These are phyloP conservation scores for Petrolisthes manimaculis DNA, from an alignment of 2,888 invertebrate genomes.

Conservation along the genomic window DNA sequence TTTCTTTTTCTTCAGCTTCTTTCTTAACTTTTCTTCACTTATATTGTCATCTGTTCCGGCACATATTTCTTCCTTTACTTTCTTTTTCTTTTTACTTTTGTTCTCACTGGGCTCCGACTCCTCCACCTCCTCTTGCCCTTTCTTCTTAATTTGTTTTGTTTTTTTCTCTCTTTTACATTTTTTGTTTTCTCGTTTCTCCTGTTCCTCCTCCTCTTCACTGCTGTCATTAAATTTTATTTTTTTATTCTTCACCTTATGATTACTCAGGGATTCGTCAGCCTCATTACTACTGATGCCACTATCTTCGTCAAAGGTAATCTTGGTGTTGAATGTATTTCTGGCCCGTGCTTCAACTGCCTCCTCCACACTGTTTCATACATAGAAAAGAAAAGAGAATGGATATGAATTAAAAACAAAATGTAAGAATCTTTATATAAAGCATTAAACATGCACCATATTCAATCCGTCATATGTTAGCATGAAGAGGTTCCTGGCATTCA, in stretches of 20 bases:
- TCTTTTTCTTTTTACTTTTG: neutral
- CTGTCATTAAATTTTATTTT: neutral
- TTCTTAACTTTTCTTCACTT: neutral
- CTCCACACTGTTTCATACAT: neutral
- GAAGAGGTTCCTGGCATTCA: neutral
- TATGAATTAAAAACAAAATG: neutral
- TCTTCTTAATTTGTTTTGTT: neutral
- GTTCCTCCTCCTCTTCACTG: neutral
- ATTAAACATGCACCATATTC: neutral
- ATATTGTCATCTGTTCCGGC: neutral
- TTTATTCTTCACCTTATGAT: neutral
- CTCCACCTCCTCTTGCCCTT: no score
- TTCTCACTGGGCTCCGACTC: neutral
- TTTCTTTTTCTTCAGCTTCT: no score
- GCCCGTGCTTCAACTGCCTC: neutral
- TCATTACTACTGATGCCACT: slow-evolving; percentile 45
- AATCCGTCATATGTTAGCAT: no score
- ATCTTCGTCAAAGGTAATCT: slow-evolving; percentile 23
- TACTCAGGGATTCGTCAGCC: neutral
- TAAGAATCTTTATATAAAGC: neutral
- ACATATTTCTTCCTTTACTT: neutral
- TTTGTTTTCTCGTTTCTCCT: neutral
- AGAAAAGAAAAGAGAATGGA: neutral
- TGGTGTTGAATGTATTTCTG: neutral
- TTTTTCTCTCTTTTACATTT: neutral